A percentile compares a stretch with the other conserved stretches of the same genome.
Evolutionary conservation across 2,888 invertebrate species (phyloP).

Genomic region (Lasioglossum marginatum): DNA sequence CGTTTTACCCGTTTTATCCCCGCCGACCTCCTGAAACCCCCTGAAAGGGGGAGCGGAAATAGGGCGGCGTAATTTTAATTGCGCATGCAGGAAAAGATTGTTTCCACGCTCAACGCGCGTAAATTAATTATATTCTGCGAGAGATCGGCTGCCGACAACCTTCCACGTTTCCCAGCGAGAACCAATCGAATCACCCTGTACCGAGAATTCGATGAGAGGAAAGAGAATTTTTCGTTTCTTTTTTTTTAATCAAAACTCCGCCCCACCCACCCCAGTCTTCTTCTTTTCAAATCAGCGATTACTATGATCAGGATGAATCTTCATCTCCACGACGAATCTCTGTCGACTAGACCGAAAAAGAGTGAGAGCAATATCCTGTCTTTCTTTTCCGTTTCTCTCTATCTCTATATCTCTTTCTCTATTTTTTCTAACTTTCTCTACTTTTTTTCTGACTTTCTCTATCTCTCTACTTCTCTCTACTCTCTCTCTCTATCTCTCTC

Average conservation of each 20-base stretch:
- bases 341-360: background rate
- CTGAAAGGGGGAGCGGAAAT: constrained; percentile 19
- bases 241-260: background rate
- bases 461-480: background rate
- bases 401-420: background rate
- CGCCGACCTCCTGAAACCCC: background rate
- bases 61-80: constrained; percentile 54
- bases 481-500: constrained; percentile 6
- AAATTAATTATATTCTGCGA: constrained; percentile 26
- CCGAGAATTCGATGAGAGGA: background rate
- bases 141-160: background rate
- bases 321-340: background rate
- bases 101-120: constrained; percentile 30
- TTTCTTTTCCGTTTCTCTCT: constrained; percentile 9
- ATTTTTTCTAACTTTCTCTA: background rate
- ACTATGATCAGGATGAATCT: background rate
- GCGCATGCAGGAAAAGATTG: constrained; percentile 30
- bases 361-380: background rate
- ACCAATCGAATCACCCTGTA: background rate
- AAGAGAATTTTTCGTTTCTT: background rate
- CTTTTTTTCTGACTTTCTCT: background rate
- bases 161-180: background rate
- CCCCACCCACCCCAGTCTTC: background rate
- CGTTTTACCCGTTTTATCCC: constrained; percentile 14
- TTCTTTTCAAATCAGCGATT: constrained; percentile 16